Evolutionary conservation across 1,140 invertebrate species (phyloP), one percentile per base, ranked within the genome.

Genomic region (Papilio machaon): DNA sequence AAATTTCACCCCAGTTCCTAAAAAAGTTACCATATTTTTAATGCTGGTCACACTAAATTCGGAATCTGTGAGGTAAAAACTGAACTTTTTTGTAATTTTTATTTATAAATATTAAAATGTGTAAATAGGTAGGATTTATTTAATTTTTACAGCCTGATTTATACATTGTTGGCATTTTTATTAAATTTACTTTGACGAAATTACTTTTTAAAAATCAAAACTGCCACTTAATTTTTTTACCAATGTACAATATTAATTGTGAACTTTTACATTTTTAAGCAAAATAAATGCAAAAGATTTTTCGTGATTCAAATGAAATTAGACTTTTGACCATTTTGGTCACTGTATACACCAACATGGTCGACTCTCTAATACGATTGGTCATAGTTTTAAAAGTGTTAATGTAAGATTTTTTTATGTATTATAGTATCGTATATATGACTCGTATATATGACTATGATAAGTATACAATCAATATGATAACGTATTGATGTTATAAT

Each of bases 241-340:
- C 38, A 46, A 19, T 79, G n/a, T n/a, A n/a, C n/a, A n/a, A n/a
- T n/a, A n/a, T n/a, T n/a, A n/a, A n/a, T n/a, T n/a, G n/a, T n/a
- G n/a, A n/a, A n/a, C n/a, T n/a, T n/a, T n/a, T n/a, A n/a, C n/a
- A n/a, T 38, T 79, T 38, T 19, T 67, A 79, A 77, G 52, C 23
- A 77, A 77, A 58, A 77, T 46, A 23, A 64, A 79, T 19, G 15
- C n/a, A 67, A 79, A 79, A 30, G 58, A 23, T 46, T 79, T 79
- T 75, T 79, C 19, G 4, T 23, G 76, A 78, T 79, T 82, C 11
- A 82, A 35, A 80, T 79, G 82, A 82, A 82, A 92, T 92, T 92
- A 91, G 91, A 91, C 81, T 88, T 92, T 93, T 92, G 92, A 90
- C 92, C 91, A 87, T 91, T 83, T 91, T 91, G 90, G 89, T 80